Evolutionary conservation across 1,140 invertebrate species (phyloP).

Genomic region (Hypothenemus hampei): DNA sequence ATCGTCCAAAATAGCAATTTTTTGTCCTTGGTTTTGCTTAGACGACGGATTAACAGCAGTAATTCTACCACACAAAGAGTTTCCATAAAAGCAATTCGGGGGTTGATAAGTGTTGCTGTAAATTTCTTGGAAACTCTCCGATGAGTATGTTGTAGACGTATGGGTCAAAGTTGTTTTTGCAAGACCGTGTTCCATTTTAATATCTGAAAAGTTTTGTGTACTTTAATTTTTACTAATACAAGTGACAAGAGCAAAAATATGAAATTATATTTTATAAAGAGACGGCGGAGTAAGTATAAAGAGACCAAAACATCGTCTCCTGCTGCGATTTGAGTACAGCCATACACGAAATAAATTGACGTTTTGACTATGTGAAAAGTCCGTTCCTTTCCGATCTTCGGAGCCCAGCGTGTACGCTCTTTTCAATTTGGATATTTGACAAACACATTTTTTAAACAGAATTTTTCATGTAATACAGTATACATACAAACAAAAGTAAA

Average conservation of each 20-base stretch:
- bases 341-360: constrained; percentile 21
- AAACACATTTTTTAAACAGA: too few relatives aligned
- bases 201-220: too few relatives aligned
- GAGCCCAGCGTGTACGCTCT: not conserved
- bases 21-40: constrained; percentile 3
- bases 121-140: constrained; percentile 37
- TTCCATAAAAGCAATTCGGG: constrained; percentile 40
- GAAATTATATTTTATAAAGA: constrained; percentile 12
- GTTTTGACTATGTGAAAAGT: constrained; percentile 9
- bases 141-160: constrained; percentile 25
- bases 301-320: constrained; percentile 5
- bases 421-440: too few relatives aligned
- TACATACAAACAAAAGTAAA: too few relatives aligned
- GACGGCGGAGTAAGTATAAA: constrained; percentile 9
- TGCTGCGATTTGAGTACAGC: constrained; percentile 5
- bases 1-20: too few relatives aligned
- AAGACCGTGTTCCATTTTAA: constrained; percentile 36
- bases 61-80: constrained; percentile 34
- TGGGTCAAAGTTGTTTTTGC: constrained; percentile 31
- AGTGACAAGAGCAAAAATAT: constrained; percentile 7
- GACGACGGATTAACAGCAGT: constrained; percentile 15
- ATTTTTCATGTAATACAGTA: too few relatives aligned
- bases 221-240: constrained; percentile 2
- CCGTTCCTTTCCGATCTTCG: not conserved
- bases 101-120: constrained; percentile 37